Evolutionary conservation across 2,113 vertebrate species (phyloP).

Genomic region (Elaphurus davidianus): DNA sequence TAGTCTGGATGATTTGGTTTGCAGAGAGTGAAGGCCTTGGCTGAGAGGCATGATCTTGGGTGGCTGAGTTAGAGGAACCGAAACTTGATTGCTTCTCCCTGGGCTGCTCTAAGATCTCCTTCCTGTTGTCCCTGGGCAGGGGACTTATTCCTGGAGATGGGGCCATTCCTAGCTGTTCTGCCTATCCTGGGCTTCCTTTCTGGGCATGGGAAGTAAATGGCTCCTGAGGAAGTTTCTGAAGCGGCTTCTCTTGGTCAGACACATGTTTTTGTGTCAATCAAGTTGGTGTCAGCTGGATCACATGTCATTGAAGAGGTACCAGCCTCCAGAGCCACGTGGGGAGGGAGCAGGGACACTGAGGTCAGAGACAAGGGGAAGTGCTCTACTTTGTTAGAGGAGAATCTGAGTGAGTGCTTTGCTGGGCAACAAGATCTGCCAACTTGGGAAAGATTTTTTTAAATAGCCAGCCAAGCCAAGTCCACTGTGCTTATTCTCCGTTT

Average conservation of each 20-base stretch:
- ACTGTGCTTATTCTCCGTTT: background rate
- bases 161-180: background rate
- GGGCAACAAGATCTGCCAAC: background rate
- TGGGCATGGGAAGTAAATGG: background rate
- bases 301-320: slow-evolving; percentile 18
- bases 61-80: slow-evolving; percentile 10
- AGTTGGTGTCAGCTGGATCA: slow-evolving; percentile 44
- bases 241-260: background rate
- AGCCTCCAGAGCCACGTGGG: background rate
- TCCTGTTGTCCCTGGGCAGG: background rate
- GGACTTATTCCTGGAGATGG: background rate
- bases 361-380: background rate
- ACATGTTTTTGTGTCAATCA: slow-evolving; percentile 49
- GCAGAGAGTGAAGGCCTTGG: background rate
- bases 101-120: background rate
- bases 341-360: background rate
- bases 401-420: background rate
- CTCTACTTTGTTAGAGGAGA: background rate
- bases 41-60: background rate
- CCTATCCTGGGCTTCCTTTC: background rate
- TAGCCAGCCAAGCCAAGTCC: background rate
- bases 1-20: background rate
- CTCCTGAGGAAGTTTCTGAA: background rate
- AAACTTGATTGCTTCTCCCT: background rate
- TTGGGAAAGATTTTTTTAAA: background rate